Conservation (phyloP, 2,888 invertebrate genomes). For the Lithophane leautieri region DNA sequence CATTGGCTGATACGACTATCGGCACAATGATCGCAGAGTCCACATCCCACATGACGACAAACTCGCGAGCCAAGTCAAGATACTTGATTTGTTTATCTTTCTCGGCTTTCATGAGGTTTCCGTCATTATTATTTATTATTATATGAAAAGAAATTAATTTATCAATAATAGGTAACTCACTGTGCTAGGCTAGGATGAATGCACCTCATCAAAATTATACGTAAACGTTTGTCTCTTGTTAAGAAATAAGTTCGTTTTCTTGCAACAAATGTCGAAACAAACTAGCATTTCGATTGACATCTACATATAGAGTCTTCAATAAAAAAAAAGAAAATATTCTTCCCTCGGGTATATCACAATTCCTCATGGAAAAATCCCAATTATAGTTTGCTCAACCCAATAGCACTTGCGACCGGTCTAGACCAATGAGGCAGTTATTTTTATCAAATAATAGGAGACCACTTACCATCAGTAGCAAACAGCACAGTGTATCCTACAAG, state of each 20-base stretch:
- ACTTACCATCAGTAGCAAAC: conserved; percentile 91
- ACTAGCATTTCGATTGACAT: background rate
- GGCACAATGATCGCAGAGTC: too few species aligned
- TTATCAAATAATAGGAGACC: background rate
- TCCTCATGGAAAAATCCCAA: background rate
- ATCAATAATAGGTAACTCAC: too few species aligned
- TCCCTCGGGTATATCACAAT: background rate
- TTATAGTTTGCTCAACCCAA: background rate
- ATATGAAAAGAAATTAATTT: too few species aligned
- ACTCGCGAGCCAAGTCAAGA: too few species aligned
- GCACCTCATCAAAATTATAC: background rate
- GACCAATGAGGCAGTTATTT: background rate
- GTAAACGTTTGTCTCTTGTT: background rate
- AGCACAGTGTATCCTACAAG: conserved; percentile 93
- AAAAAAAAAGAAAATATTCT: too few species aligned
- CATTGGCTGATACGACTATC: too few species aligned
- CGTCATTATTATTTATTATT: too few species aligned
- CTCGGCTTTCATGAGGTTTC: too few species aligned
- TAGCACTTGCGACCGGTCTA: background rate
- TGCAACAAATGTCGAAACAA: background rate
- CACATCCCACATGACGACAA: too few species aligned
- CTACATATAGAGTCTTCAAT: too few species aligned
- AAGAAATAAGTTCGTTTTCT: background rate
- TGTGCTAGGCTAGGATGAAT: too few species aligned
- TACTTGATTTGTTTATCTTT: too few species aligned